Evolutionary conservation across 2,797 vertebrate species (phyloP).

Genomic region (Craterocephalus amniculus): DNA sequence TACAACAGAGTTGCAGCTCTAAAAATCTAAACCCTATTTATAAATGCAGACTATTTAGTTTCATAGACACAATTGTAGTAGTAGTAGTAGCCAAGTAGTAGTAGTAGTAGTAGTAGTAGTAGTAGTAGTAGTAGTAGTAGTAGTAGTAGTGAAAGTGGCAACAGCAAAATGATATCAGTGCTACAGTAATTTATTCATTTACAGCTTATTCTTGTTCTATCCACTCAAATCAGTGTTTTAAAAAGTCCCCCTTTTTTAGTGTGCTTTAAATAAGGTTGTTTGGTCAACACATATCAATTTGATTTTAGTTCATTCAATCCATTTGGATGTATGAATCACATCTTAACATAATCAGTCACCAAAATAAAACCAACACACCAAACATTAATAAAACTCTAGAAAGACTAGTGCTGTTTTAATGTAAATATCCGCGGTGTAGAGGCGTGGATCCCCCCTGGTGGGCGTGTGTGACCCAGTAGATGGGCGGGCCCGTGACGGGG

Average conservation of each 20-base stretch:
- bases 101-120: too few relatives aligned
- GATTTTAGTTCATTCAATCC: too few relatives aligned
- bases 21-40: not conserved
- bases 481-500: constrained; percentile 68
- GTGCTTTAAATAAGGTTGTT: too few relatives aligned
- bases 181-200: too few relatives aligned
- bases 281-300: too few relatives aligned
- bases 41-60: not conserved
- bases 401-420: not conserved
- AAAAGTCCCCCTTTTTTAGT: too few relatives aligned
- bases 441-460: not conserved
- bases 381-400: not conserved
- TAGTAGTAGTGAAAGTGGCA: too few relatives aligned
- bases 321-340: not conserved
- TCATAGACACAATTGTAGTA: not conserved
- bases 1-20: too few relatives aligned
- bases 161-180: too few relatives aligned
- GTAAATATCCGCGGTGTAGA: not conserved
- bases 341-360: too few relatives aligned
- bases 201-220: not conserved
- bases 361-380: not conserved
- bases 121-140: too few relatives aligned
- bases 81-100: not conserved
- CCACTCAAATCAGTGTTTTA: not conserved
- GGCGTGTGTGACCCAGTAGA: constrained; percentile 48